Evolutionary conservation across 2,888 invertebrate species (phyloP).

Genomic region (Drosophila eohydei): DNA sequence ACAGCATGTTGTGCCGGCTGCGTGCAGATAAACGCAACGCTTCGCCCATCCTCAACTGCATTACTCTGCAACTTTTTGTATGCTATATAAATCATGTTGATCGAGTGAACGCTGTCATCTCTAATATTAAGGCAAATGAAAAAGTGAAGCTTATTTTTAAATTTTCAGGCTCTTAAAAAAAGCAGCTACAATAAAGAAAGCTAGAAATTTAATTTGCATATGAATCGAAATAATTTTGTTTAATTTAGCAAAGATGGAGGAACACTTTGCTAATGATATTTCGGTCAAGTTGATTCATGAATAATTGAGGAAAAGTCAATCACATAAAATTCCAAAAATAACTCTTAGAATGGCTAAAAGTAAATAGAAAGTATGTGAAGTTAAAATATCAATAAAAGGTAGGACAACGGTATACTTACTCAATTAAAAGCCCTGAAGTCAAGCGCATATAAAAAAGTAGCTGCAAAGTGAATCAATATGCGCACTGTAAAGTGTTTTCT

Average conservation of each 20-base stretch:
- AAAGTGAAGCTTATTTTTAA: background rate
- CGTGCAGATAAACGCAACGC: constrained; percentile 44
- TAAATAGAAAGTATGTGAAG: background rate
- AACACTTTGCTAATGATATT: background rate
- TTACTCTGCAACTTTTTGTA: constrained; percentile 35
- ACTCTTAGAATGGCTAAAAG: background rate
- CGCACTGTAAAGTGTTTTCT: background rate
- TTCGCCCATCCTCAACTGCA: constrained; percentile 34
- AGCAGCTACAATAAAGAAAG: background rate
- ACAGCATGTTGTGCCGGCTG: constrained; percentile 36
- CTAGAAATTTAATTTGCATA: background rate
- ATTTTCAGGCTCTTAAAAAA: background rate
- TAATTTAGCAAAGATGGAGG: background rate
- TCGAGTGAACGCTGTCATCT: constrained; percentile 61
- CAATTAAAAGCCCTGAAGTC: background rate
- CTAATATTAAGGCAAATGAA: constrained; percentile 56
- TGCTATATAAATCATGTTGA: constrained; percentile 73
- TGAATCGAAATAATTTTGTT: background rate
- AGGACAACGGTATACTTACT: background rate
- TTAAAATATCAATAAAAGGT: background rate
- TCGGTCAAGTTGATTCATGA: background rate
- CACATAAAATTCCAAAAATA: background rate
- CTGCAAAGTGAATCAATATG: background rate
- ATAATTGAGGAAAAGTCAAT: background rate
- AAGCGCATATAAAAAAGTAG: background rate